Conservation (phyloP, 2,113 vertebrate genomes). For the Xiphias gladius region DNA sequence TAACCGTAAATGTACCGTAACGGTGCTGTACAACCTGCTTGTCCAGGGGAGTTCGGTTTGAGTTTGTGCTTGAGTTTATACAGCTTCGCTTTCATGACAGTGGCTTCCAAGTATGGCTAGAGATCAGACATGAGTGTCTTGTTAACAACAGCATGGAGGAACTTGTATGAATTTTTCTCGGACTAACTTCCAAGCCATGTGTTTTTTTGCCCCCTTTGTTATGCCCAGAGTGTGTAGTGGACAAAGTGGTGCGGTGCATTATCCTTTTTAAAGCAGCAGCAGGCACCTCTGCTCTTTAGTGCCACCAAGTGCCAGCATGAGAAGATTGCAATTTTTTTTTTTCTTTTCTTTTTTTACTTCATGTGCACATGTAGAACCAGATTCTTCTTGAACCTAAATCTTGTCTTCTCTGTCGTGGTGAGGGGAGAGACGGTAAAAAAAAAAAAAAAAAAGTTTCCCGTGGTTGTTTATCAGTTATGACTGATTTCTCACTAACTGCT, state of each 20-base stretch:
- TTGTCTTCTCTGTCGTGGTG: background rate
- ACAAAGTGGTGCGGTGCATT: no score
- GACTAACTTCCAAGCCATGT: background rate
- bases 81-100: no score
- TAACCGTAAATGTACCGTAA: background rate
- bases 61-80: no score
- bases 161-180: background rate
- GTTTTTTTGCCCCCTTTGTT: no score
- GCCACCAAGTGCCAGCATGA: constrained; percentile 15
- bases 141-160: no score
- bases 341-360: background rate
- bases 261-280: background rate
- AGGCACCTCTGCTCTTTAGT: background rate
- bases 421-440: background rate
- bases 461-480: background rate
- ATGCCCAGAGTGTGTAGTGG: no score
- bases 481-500: background rate
- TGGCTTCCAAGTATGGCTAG: no score
- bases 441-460: background rate
- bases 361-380: background rate
- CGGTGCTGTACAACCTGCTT: no score
- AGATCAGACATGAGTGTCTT: no score
- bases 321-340: background rate
- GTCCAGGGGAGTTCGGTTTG: no score
- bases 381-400: background rate